Evolutionary conservation across 2,113 vertebrate genomes (phyloP), one percentile per base, ranked within the genome.

Genomic region (Catharus minimus): DNA sequence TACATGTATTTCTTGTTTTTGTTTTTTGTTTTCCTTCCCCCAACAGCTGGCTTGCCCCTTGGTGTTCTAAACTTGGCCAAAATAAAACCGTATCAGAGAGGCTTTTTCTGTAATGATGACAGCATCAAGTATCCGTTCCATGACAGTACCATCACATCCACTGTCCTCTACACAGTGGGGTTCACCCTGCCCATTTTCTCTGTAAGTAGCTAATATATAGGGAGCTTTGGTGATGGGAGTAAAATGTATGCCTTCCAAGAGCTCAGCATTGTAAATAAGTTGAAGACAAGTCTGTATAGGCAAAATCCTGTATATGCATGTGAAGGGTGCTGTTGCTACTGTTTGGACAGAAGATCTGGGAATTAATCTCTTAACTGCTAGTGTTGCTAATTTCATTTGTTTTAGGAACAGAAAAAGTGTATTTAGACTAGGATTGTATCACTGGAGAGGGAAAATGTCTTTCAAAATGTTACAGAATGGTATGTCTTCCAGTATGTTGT

Each of bases 41-140:
- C 97, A 97, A 98, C 99, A 99, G 99, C 98, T 97, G 98, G 98
- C 95, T 97, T 99, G 97, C 99, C 99, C 83, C 97, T 99, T 97
- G 98, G 98, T 93, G 98, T 98, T 98, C 98, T 99, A 98, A 99
- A 99, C 98, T 98, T 99, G 98, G 98, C 97, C 98, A 99, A 99
- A 98, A 97, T 99, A 97, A 98, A 98, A 93, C 99, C 99, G 79
- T 99, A 98, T 98, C 98, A 99, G 96, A 98, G 99, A 96, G 99
- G 99, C 98, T 99, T 99, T 99, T 99, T 99, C 98, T 99, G 99
- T 99, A 98, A 97, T 95, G 99, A 99, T 97, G 98, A 98, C 96
- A 99, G 97, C 99, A 99, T 99, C 99, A 98, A 96, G 97, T 99
- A 99, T 96, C 99, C 98, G 76, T 99, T 99, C 98, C 98, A 99